phyloP scores from a whole-genome alignment of 2,797 vertebrate species.

The Threskiornis aethiopicus region DNA sequence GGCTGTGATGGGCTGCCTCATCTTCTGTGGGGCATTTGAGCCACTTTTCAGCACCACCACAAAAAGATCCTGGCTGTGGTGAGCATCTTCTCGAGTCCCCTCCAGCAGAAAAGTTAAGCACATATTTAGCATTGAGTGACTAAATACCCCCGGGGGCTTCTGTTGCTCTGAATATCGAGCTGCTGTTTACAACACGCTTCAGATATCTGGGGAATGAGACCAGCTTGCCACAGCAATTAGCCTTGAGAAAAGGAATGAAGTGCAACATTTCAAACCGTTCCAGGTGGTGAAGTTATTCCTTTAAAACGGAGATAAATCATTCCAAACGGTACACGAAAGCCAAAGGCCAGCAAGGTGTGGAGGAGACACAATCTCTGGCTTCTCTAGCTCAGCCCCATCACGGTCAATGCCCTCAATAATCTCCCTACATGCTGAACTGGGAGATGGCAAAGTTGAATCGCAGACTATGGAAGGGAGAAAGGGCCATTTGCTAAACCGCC shows the following conservation, averaged over 20 bases:
- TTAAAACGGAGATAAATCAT: not conserved
- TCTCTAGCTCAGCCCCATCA: not conserved
- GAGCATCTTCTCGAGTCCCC: not conserved
- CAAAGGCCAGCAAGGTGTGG: not conserved
- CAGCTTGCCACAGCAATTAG: not conserved
- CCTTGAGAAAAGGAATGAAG: not conserved
- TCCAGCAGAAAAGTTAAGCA: not conserved
- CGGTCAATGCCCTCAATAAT: not conserved
- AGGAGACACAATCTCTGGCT: not conserved
- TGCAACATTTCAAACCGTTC: not conserved
- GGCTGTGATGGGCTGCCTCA: not conserved
- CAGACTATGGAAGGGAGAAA: not conserved
- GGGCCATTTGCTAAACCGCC: not conserved
- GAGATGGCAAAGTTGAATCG: not conserved
- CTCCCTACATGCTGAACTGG: not conserved
- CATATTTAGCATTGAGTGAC: not conserved
- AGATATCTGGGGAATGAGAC: not conserved
- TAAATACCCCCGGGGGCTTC: fast-evolving
- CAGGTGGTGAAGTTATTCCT: not conserved
- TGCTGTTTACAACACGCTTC: not conserved
- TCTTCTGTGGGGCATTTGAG: not conserved
- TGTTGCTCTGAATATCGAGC: not conserved
- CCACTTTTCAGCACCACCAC: not conserved
- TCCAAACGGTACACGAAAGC: not conserved
- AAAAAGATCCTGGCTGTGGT: not conserved